These are phyloP conservation scores for Podocnemis expansa DNA, from an alignment of 2,113 vertebrate genomes.

Conservation along the genomic window DNA sequence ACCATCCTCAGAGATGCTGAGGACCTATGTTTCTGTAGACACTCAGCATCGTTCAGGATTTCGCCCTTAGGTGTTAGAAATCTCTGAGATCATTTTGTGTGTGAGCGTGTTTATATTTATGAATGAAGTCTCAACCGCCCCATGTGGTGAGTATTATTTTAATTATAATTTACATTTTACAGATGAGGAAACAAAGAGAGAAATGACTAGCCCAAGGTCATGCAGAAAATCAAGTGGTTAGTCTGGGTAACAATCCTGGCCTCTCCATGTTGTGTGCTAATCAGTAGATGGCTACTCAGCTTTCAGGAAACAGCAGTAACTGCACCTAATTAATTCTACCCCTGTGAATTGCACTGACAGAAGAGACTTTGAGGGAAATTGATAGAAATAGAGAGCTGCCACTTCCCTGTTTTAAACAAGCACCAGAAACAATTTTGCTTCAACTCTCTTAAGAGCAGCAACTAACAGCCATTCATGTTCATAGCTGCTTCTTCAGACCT, in stretches of 20 bases:
- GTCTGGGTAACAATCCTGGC: no score
- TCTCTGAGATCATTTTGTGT: neutral
- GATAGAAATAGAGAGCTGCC: neutral
- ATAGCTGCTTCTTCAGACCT: neutral
- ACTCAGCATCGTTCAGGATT: neutral
- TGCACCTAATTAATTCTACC: accelerated
- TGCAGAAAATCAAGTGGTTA: accelerated
- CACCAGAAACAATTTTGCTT: neutral
- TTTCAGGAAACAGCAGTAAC: accelerated
- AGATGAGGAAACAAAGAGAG: neutral
- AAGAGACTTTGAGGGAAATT: neutral
- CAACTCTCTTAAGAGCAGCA: accelerated
- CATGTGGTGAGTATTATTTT: neutral
- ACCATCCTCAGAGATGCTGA: neutral
- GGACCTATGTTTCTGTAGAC: accelerated
- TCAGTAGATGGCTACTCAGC: neutral
- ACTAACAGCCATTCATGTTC: neutral
- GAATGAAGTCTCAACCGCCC: neutral
- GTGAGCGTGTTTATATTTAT: neutral
- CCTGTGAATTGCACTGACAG: accelerated
- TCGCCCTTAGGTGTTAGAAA: neutral
- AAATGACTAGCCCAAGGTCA: accelerated
- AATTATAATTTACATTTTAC: neutral
- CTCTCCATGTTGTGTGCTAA: accelerated
- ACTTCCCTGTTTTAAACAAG: accelerated